Base-by-base conservation (phyloP, 2,888 invertebrate species). In the Epinotia brunnichana region DNA sequence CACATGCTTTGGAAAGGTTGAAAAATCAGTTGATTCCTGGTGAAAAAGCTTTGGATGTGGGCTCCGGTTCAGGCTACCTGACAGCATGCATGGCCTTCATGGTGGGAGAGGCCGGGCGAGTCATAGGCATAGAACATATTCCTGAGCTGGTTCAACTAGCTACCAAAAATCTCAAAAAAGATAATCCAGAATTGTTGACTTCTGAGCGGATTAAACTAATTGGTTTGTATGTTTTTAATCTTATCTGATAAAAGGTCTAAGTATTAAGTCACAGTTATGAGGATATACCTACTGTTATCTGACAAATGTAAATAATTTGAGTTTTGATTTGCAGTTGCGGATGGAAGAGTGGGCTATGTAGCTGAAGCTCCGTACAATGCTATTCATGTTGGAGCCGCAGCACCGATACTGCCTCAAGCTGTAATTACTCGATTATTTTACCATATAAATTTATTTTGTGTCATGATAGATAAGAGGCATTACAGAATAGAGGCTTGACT, bases 311-410 rank as follows among this genome's bases (percentile, higher is more conserved):
- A 48, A n/a, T 48, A n/a, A 5, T 48, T 5, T 48, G 48, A 0
- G 7, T 61, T 61, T 57, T 35, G 10, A 21, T 35, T 64, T 57
- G 11, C 81, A 96, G 96, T 95, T 87, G 98, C 98, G n/a, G 98
- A 99, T 94, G 99, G 99, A 2, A 94, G 98, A 73, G 89, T 95
- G 81, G 99, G 99, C 3, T 96, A 95, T 83, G 90, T 95, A 2
- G 90, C 94, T 69, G 94, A 95, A 76, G 97, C 96, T 4, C 98
- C 98, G 0, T 99, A 96, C 83, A 96, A 98, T 93, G 98, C 98
- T 19, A 99, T 99, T 79, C 98, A 99, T 89, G 98, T 98, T 7
- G 98, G 98, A 66, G 98, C 98, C 11, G 98, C 98, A 44, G 96
- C 98, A 11, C 95, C 97, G 4, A 94, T 94, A 71, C 92, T 97